phyloP scores from a whole-genome alignment of 2,888 invertebrate genomes.

The Troides aeacus region DNA sequence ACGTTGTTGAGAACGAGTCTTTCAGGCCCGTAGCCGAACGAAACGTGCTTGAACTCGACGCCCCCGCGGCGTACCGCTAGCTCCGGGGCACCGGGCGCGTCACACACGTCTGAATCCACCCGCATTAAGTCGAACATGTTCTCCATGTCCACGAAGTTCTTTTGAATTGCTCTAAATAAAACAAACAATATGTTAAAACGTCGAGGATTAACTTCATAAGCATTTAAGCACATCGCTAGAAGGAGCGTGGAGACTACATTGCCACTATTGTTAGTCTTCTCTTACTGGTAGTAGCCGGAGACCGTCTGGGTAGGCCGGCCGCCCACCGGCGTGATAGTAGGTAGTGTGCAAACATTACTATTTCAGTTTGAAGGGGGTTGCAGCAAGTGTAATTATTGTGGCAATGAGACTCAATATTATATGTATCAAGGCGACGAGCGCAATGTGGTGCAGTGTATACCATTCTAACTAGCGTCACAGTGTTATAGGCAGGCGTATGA shows the following conservation, averaged over 20 bases:
- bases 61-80: constrained; percentile 84
- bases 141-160: constrained; percentile 99
- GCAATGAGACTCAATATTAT: too few species aligned
- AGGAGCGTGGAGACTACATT: background rate
- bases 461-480: too few species aligned
- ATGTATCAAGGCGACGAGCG: too few species aligned
- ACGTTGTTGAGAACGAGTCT: constrained; percentile 87
- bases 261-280: too few species aligned
- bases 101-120: constrained; percentile 92
- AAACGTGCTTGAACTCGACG: constrained; percentile 94
- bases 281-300: too few species aligned
- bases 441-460: too few species aligned
- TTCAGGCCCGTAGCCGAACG: constrained; percentile 93
- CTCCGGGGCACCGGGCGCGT: constrained; percentile 88
- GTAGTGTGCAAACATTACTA: too few species aligned
- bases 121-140: constrained; percentile 98
- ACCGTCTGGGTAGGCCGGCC: too few species aligned
- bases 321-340: too few species aligned
- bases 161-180: constrained; percentile 91
- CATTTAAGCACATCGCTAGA: background rate
- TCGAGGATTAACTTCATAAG: background rate
- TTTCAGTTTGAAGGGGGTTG: too few species aligned
- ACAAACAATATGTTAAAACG: background rate
- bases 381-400: too few species aligned
- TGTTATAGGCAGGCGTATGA: too few species aligned